These are phyloP conservation scores for Sparus aurata DNA, from an alignment of 2,797 vertebrate species.

Conservation along the genomic window DNA sequence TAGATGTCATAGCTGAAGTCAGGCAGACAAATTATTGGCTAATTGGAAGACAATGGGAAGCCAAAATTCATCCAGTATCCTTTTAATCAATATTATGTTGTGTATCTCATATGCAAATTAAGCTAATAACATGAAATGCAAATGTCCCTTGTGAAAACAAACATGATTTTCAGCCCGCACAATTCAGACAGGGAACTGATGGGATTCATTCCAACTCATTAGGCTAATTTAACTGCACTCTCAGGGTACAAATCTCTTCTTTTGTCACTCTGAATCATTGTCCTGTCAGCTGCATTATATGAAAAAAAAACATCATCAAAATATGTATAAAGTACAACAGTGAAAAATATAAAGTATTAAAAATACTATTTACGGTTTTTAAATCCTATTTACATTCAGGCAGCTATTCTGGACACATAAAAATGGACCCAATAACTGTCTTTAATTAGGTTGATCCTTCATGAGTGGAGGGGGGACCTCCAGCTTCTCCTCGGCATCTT, in stretches of 20 bases:
- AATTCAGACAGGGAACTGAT: slow-evolving; percentile 35
- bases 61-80: slow-evolving; percentile 32
- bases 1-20: slow-evolving; percentile 24
- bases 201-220: slow-evolving; percentile 47
- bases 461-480: slow-evolving; percentile 35
- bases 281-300: slow-evolving; percentile 51
- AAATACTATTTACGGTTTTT: slow-evolving; percentile 79
- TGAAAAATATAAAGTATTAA: slow-evolving; percentile 78
- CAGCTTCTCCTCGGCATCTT: slow-evolving; percentile 29
- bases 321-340: slow-evolving; percentile 73
- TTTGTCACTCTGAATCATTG: slow-evolving; percentile 44
- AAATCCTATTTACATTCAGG: slow-evolving; percentile 74
- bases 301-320: slow-evolving; percentile 39
- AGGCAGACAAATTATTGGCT: slow-evolving; percentile 28
- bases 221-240: slow-evolving; percentile 26
- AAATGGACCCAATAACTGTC: slow-evolving; percentile 53
- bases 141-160: slow-evolving; percentile 52
- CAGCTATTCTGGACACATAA: slow-evolving; percentile 59
- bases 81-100: slow-evolving; percentile 31
- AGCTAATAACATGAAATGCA: slow-evolving; percentile 46
- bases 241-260: slow-evolving; percentile 35
- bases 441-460: slow-evolving; percentile 57
- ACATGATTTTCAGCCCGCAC: slow-evolving; percentile 33
- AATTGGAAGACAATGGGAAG: slow-evolving; percentile 38
- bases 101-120: slow-evolving; percentile 58